phyloP scores from a whole-genome alignment of 2,113 vertebrate species.

The Bostrychus sinensis region DNA sequence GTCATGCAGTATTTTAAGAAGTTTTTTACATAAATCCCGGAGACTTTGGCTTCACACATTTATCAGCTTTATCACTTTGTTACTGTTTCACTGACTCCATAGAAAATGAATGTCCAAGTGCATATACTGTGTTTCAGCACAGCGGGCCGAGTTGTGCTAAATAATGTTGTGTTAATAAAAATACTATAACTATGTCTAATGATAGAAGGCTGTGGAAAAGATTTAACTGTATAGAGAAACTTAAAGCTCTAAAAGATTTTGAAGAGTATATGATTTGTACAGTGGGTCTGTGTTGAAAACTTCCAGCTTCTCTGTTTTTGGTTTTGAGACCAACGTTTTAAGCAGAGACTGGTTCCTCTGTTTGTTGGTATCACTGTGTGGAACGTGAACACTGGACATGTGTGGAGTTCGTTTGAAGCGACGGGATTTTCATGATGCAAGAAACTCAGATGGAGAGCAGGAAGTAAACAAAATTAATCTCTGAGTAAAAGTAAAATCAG shows the following conservation, averaged over 20 bases:
- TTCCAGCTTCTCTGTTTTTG: conserved; percentile 48
- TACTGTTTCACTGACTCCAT: conserved; percentile 33
- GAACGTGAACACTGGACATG: conserved; percentile 54
- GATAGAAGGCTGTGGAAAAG: conserved; percentile 42
- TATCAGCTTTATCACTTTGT: conserved; percentile 36
- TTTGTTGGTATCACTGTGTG: conserved; percentile 57
- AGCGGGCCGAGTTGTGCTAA: conserved; percentile 38
- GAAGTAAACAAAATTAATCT: no score
- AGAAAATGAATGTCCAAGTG: conserved; percentile 56
- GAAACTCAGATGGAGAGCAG: neutral
- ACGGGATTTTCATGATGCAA: neutral
- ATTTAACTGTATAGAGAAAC: conserved; percentile 62
- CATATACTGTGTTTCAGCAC: conserved; percentile 27
- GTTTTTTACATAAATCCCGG: conserved; percentile 37
- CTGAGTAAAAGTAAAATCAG: no score
- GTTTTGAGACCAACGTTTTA: conserved; percentile 50
- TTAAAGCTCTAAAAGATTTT: conserved; percentile 55
- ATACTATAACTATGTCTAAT: conserved; percentile 33
- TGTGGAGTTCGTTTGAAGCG: neutral
- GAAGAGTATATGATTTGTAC: conserved; percentile 72
- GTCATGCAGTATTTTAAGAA: conserved; percentile 33
- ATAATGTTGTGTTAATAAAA: conserved; percentile 30
- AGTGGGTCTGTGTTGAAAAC: conserved; percentile 62
- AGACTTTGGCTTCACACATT: conserved; percentile 46
- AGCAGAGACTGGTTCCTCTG: conserved; percentile 53